Conservation (phyloP, 2,113 vertebrate genomes). For the Corynorhinus townsendii region DNA sequence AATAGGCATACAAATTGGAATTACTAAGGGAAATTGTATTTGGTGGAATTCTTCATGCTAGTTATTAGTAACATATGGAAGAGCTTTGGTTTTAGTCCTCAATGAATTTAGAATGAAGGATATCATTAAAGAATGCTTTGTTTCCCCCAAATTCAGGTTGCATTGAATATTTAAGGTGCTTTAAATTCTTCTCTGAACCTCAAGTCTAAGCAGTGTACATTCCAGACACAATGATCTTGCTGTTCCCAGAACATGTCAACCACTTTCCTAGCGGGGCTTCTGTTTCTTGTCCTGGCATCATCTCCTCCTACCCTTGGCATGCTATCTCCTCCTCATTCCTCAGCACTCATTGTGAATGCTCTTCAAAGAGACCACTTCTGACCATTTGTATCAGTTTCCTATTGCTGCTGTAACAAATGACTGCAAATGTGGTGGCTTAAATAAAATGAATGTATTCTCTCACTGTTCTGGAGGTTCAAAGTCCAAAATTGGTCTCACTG, state of each 20-base stretch:
- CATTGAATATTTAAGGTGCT: neutral
- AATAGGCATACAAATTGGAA: neutral
- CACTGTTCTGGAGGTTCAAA: neutral
- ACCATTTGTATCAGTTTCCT: neutral
- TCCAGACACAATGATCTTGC: neutral
- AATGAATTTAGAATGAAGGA: neutral
- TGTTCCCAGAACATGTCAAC: fast-evolving
- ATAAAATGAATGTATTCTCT: neutral
- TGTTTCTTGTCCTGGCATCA: neutral
- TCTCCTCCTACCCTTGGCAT: fast-evolving
- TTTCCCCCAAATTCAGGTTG: neutral
- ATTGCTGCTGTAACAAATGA: neutral
- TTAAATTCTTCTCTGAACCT: neutral
- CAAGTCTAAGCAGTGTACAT: neutral
- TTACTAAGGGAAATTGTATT: neutral
- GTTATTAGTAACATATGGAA: neutral
- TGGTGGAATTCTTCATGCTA: neutral
- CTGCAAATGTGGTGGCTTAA: neutral
- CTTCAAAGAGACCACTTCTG: neutral
- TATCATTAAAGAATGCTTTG: neutral
- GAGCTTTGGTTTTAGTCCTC: neutral
- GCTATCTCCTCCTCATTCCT: neutral
- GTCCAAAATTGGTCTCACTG: neutral
- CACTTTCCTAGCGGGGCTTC: neutral
- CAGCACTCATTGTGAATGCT: neutral